A percentile compares a stretch with the other conserved stretches of the same genome.
Evolutionary conservation across 2,797 vertebrate genomes (phyloP).

Genomic region (Falco peregrinus): DNA sequence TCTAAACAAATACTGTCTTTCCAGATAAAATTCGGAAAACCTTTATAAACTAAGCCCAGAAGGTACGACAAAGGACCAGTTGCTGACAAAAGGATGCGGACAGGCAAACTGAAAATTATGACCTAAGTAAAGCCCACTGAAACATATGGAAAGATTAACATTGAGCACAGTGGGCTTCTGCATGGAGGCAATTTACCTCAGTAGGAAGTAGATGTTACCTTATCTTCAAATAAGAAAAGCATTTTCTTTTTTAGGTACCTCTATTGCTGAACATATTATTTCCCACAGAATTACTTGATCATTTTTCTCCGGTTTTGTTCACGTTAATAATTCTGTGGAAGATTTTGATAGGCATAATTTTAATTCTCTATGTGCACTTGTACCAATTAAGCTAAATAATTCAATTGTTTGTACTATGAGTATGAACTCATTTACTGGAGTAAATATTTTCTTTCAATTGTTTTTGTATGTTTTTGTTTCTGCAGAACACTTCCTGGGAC

Average conservation of each 20-base stretch:
- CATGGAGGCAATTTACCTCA: not conserved
- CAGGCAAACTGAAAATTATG: not conserved
- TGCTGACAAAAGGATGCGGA: not conserved
- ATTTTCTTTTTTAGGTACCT: not conserved
- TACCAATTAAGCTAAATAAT: slow-evolving; percentile 23
- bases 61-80: not conserved
- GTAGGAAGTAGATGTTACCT: not conserved
- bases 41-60: not conserved
- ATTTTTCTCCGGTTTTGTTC: not conserved
- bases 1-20: not conserved
- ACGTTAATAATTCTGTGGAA: not conserved
- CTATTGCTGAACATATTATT: not conserved
- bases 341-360: not conserved
- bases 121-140: not conserved
- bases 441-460: slow-evolving; percentile 16
- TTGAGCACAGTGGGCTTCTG: not conserved
- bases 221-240: not conserved
- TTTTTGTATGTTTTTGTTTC: not conserved
- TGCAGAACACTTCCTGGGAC: not conserved
- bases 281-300: not conserved
- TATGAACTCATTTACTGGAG: not conserved
- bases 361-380: not conserved
- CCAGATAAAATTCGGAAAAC: not conserved
- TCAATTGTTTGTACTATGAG: not conserved
- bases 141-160: not conserved